Percentiles rank a stretch among this genome's conserved stretches.
Conservation (phyloP, 1,140 invertebrate genomes). For the Drosophila ercepeae region DNA sequence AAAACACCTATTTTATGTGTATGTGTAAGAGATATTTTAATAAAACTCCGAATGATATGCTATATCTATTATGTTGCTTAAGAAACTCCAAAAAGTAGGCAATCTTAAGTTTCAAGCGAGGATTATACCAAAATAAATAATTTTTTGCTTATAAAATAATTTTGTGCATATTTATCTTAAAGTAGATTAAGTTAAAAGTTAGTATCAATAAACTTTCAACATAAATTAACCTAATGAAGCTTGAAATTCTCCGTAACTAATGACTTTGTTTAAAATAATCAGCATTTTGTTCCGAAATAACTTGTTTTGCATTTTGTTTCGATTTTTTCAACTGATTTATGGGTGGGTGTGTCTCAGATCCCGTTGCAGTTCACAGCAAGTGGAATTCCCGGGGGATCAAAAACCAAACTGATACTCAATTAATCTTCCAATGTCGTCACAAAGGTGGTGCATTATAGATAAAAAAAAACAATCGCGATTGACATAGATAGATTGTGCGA, state of each 20-base stretch:
- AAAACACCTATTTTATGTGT: background rate
- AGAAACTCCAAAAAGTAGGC: background rate
- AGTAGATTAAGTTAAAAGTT: background rate
- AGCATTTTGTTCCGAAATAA: background rate
- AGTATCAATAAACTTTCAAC: background rate
- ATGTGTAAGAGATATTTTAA: background rate
- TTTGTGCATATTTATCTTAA: background rate
- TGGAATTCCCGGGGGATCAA: slow-evolving; percentile 20
- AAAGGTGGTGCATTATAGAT: background rate
- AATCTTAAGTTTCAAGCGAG: background rate
- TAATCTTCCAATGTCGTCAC: slow-evolving; percentile 27
- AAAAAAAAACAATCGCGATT: slow-evolving; percentile 48
- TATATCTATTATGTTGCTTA: background rate
- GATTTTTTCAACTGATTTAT: background rate
- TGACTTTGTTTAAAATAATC: background rate
- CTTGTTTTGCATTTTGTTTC: slow-evolving; percentile 2
- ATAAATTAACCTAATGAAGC: no score
- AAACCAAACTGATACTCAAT: slow-evolving; percentile 14
- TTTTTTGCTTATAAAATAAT: background rate
- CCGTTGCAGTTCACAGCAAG: slow-evolving; percentile 25
- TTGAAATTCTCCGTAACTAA: background rate
- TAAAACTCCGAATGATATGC: background rate
- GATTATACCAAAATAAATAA: background rate
- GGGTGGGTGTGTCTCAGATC: slow-evolving; percentile 34
- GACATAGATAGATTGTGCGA: slow-evolving; percentile 57